phyloP scores from a whole-genome alignment of 1,140 invertebrate genomes.

The Lanistes nyassanus region DNA sequence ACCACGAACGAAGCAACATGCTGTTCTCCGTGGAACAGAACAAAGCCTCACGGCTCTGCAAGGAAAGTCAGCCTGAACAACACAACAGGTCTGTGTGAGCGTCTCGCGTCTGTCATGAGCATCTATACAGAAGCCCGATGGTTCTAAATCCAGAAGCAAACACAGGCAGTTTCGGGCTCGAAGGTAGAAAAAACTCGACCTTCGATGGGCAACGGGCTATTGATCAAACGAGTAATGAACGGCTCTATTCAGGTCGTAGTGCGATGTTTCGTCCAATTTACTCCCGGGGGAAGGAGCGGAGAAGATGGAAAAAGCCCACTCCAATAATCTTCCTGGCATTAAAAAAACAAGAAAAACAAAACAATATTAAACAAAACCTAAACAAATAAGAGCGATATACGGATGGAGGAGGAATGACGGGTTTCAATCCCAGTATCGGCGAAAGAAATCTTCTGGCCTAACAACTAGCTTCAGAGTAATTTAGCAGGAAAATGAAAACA shows the following conservation, averaged over 20 bases:
- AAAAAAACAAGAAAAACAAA: not conserved
- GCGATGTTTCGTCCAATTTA: constrained; percentile 3
- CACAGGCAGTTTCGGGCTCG: not conserved
- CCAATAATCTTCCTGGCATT: not conserved
- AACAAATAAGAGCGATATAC: not conserved
- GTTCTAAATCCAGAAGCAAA: constrained; percentile 1
- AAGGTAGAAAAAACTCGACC: not conserved
- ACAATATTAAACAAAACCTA: not conserved
- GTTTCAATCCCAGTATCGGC: not conserved
- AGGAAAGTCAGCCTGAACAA: not conserved
- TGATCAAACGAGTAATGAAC: constrained; percentile 7
- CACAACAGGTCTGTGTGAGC: not conserved
- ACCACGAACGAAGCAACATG: not conserved
- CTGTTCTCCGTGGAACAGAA: not conserved
- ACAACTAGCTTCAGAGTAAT: no score
- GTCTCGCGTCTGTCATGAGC: not conserved
- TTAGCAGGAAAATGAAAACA: no score
- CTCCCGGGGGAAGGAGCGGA: not conserved
- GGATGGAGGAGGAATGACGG: not conserved
- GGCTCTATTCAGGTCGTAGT: not conserved
- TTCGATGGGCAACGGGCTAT: not conserved
- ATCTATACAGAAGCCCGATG: not conserved
- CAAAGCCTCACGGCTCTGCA: not conserved
- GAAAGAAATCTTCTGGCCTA: not conserved
- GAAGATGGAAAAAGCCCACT: not conserved